Evolutionary conservation across 2,888 invertebrate genomes (phyloP).

Genomic region (Scaptomyza cyrtandrae): DNA sequence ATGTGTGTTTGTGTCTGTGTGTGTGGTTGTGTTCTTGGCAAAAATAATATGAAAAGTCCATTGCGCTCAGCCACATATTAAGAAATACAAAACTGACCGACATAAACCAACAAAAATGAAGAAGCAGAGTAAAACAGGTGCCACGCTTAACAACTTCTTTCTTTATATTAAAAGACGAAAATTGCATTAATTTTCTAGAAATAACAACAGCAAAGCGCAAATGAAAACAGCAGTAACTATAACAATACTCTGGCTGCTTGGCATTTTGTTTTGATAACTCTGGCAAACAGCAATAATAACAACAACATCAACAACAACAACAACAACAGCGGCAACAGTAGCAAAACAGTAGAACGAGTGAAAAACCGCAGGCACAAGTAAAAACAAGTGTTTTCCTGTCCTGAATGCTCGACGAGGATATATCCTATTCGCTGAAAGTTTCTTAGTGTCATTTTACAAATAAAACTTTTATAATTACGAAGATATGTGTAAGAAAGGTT

Average conservation of each 20-base stretch:
- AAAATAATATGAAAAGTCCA: slow-evolving; percentile 24
- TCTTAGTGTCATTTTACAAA: background rate
- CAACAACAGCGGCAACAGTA: slow-evolving; percentile 40
- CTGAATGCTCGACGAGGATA: background rate
- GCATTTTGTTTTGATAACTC: slow-evolving; percentile 78
- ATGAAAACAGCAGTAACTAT: slow-evolving; percentile 54
- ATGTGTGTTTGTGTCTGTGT: background rate
- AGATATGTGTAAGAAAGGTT: background rate
- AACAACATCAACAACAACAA: slow-evolving; percentile 29
- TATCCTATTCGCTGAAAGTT: background rate
- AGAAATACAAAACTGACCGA: slow-evolving; percentile 23
- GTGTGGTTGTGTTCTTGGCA: background rate
- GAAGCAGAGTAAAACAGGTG: background rate
- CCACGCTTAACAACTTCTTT: slow-evolving; percentile 2
- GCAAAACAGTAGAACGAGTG: slow-evolving; percentile 48
- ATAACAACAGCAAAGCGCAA: slow-evolving; percentile 56
- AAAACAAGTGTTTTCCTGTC: slow-evolving; percentile 36
- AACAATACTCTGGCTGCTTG: slow-evolving; percentile 40
- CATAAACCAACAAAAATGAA: slow-evolving; percentile 24
- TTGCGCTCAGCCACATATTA: slow-evolving; percentile 22
- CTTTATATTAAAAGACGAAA: slow-evolving; percentile 40
- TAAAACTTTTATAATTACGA: background rate
- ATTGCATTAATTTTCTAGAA: slow-evolving; percentile 63
- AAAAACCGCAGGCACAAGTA: slow-evolving; percentile 58
- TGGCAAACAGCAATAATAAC: slow-evolving; percentile 59